Base-by-base conservation (phyloP, 2,113 vertebrate genomes). In the Elephantulus edwardii region DNA sequence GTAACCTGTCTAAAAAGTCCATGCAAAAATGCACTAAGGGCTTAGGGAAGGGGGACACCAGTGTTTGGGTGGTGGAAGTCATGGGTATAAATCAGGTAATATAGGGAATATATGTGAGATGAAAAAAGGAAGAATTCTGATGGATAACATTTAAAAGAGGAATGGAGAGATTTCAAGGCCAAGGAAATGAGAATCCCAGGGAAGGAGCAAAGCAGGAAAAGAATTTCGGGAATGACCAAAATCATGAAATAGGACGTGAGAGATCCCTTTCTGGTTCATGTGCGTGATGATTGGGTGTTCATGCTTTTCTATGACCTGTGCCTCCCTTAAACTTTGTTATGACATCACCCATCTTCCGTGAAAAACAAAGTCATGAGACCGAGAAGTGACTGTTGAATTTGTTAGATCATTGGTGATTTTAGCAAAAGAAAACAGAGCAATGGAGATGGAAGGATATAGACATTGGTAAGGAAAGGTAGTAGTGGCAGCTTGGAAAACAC, bases 71-170 rank as follows among this genome's bases (percentile, higher is more conserved):
- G 42, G 54, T 35, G 42, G n/a, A 56, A 88, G 58, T 20, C 42
- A 38, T 30, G 33, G 52, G 42, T 26, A 60, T 68, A 68, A 48
- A 64, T n/a, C n/a, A n/a, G n/a, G n/a, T 80, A 42, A 38, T n/a
- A 7, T 22, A 56, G n/a, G 46, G 16, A 40, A 72, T 40, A 40
- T 33, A 30, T 80, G 3, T 81, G 62, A n/a, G 8, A 8, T 70
- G 52, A 80, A 93, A 85, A 70, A 50, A 46, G 26, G 54, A 20
- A 87, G 70, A 26, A 38, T 90, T 93, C 52, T 81, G 52, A 24
- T 58, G 6, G 60, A 35, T n/a, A 89, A 35, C 19, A 74, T 40
- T 35, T 42, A 28, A 79, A n/a, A n/a, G n/a, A n/a, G n/a, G 60
- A 13, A 33, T 35, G 66, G 35, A 88, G 33, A 68, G 33, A 33